phyloP scores from a whole-genome alignment of 2,797 vertebrate genomes.

The Zalophus californianus region DNA sequence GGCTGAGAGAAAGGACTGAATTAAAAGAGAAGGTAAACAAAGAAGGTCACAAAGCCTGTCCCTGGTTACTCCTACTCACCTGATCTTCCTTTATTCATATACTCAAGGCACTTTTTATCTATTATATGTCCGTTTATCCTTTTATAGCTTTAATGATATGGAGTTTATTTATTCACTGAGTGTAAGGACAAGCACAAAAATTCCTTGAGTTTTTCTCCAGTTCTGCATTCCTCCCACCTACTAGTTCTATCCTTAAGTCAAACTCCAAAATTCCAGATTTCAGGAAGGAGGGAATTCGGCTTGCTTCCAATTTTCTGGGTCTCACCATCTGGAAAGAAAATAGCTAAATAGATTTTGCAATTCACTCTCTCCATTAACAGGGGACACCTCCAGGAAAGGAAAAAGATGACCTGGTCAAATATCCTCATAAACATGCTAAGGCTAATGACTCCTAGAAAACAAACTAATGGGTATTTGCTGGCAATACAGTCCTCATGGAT shows the following conservation, averaged over 20 bases:
- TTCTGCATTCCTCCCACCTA: neutral
- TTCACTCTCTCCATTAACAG: neutral
- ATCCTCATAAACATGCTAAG: neutral
- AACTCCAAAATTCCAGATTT: constrained; percentile 35
- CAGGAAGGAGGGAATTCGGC: constrained; percentile 26
- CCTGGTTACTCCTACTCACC: neutral
- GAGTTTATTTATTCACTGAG: neutral
- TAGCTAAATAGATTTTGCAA: neutral
- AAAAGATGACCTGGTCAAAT: neutral
- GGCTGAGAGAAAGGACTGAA: neutral
- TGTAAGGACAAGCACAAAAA: neutral
- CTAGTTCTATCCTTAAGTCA: neutral
- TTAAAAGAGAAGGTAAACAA: neutral
- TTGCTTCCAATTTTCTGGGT: neutral
- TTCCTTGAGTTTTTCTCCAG: neutral
- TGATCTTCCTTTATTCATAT: neutral
- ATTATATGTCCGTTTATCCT: neutral
- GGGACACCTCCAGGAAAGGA: neutral
- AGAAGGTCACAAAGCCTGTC: neutral
- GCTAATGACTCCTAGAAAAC: neutral
- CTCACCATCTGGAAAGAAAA: constrained; percentile 18
- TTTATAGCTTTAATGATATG: neutral
- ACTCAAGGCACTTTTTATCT: neutral
- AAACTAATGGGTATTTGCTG: neutral
- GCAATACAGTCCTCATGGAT: neutral